Percentiles rank a stretch among this genome's conserved stretches.
Conservation (phyloP, 2,888 invertebrate species). For the Agelastica alni region DNA sequence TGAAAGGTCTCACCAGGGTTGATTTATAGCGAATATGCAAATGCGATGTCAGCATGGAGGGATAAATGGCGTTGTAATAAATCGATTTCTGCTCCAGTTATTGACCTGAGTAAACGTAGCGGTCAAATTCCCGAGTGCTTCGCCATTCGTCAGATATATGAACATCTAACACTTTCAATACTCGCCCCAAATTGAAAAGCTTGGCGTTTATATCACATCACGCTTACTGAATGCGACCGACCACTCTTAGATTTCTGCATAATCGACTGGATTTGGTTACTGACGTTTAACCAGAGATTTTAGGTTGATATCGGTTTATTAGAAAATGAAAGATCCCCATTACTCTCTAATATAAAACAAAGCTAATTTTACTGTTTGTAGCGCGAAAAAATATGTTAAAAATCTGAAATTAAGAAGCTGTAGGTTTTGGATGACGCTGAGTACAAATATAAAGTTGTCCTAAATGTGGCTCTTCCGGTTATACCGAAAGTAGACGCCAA, state of each 20-base stretch:
- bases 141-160: slow-evolving; percentile 40
- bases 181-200: slow-evolving; percentile 44
- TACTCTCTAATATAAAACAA: too few relatives aligned
- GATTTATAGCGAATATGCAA: slow-evolving; percentile 15
- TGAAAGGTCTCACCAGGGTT: neutral
- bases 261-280: slow-evolving; percentile 20
- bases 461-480: too few relatives aligned
- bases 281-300: neutral
- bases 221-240: slow-evolving; percentile 7
- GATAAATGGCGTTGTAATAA: slow-evolving; percentile 28
- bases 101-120: slow-evolving; percentile 15
- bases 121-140: slow-evolving; percentile 13
- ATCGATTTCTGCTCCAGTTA: slow-evolving; percentile 31
- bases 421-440: too few relatives aligned
- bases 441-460: too few relatives aligned
- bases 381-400: too few relatives aligned
- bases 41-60: slow-evolving; percentile 32
- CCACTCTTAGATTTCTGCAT: slow-evolving; percentile 26
- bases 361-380: too few relatives aligned
- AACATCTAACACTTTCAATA: slow-evolving; percentile 44
- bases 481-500: too few relatives aligned
- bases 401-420: too few relatives aligned
- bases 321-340: too few relatives aligned
- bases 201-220: slow-evolving; percentile 34
- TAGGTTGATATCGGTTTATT: too few relatives aligned